A percentile compares a stretch with the other conserved stretches of the same genome.
phyloP scores from a whole-genome alignment of 2,888 invertebrate genomes.

The Lordiphosa fenestrarum region DNA sequence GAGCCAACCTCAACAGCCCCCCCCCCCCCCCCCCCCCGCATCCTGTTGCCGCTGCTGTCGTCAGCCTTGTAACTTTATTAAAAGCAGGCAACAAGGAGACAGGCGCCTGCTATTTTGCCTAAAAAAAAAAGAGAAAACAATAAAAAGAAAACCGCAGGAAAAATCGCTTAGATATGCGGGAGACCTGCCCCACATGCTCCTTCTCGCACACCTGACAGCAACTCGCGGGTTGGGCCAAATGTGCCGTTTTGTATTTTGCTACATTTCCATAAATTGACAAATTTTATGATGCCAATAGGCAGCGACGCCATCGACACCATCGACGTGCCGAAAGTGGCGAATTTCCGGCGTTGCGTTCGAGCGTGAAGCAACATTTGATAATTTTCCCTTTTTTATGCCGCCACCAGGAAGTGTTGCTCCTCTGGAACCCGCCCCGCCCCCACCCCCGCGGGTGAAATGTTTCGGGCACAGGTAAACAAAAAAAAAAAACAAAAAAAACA shows the following conservation, averaged over 20 bases:
- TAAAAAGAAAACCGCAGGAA: slow-evolving; percentile 8
- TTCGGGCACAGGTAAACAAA: too few species aligned
- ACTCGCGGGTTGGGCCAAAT: slow-evolving; percentile 5
- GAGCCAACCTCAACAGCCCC: neutral
- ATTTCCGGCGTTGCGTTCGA: slow-evolving; percentile 7
- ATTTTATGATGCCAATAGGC: slow-evolving; percentile 61
- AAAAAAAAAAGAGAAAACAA: slow-evolving; percentile 7
- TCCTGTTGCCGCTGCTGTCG: slow-evolving; percentile 30
- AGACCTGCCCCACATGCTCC: neutral
- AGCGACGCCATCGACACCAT: neutral
- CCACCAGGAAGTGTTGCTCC: slow-evolving; percentile 43
- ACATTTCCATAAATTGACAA: slow-evolving; percentile 62
- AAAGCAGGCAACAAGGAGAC: slow-evolving; percentile 26
- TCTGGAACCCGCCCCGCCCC: too few species aligned
- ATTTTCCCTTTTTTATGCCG: slow-evolving; percentile 34
- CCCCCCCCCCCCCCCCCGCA: neutral
- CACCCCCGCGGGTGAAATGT: too few species aligned
- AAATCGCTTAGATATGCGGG: slow-evolving; percentile 15
- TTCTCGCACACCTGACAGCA: neutral
- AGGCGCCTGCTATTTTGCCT: too few species aligned
- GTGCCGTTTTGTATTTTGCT: slow-evolving; percentile 19
- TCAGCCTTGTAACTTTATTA: slow-evolving; percentile 54
- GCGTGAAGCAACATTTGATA: slow-evolving; percentile 45
- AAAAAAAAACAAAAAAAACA: too few species aligned
- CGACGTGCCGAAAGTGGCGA: slow-evolving; percentile 5